These are phyloP conservation scores for Dendropsophus ebraccatus DNA, from an alignment of 2,113 vertebrate species.

Conservation along the genomic window DNA sequence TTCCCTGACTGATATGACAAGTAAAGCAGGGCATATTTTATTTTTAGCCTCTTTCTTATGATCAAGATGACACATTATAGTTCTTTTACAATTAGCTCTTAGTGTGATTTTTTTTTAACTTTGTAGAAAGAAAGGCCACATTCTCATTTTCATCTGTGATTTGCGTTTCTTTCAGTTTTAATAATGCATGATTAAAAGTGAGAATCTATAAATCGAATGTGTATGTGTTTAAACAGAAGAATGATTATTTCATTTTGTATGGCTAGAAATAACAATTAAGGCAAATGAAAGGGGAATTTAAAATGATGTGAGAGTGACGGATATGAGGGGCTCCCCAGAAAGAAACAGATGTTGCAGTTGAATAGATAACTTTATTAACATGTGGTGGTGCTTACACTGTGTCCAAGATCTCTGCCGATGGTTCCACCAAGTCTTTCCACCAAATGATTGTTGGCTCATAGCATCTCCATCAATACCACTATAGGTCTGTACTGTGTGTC, in stretches of 20 bases:
- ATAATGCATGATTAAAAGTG: constrained; percentile 13
- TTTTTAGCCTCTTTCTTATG: constrained; percentile 46
- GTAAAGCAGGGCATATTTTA: constrained; percentile 45
- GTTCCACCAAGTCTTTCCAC: no score
- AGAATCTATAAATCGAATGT: constrained; percentile 14
- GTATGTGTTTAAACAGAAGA: not conserved
- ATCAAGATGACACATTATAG: constrained; percentile 45
- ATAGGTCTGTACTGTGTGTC: no score
- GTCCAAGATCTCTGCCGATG: no score
- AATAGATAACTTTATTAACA: no score
- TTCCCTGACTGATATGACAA: constrained; percentile 42
- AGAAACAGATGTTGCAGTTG: no score
- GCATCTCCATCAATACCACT: no score
- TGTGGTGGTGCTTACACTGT: no score
- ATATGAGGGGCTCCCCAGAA: no score
- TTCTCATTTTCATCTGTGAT: constrained; percentile 6
- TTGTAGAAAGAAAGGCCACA: not conserved
- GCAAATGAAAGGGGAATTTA: not conserved
- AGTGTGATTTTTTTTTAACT: constrained; percentile 24
- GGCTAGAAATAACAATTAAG: not conserved
- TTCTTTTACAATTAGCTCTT: constrained; percentile 27
- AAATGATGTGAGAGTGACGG: no score
- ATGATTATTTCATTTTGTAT: not conserved
- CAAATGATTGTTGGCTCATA: no score
- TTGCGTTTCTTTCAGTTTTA: constrained; percentile 16